Percentiles rank a stretch among this genome's conserved stretches.
phyloP scores from a whole-genome alignment of 1,140 invertebrate species.

The Temnothorax nylanderi region DNA sequence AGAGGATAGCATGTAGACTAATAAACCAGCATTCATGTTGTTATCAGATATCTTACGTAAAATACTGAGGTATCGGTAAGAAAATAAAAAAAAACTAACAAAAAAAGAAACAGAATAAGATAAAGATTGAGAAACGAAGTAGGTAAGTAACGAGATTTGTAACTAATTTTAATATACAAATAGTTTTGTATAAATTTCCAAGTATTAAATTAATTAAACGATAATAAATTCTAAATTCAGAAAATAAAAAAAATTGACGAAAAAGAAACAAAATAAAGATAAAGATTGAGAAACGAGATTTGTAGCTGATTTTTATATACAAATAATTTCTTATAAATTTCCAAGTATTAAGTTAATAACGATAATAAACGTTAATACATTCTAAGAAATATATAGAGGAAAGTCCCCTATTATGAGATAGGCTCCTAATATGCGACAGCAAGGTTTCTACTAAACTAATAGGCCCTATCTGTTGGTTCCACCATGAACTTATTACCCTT shows the following conservation, averaged over 20 bases:
- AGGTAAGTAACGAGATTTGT: not conserved
- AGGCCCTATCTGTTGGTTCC: too few relatives aligned
- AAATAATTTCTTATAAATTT: not conserved
- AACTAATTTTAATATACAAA: too few relatives aligned
- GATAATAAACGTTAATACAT: not conserved
- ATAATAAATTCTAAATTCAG: too few relatives aligned
- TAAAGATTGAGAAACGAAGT: not conserved
- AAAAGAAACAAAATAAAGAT: too few relatives aligned
- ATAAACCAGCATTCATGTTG: not conserved
- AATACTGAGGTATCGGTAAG: not conserved
- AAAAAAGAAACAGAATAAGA: not conserved
- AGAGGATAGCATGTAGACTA: not conserved
- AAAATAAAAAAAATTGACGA: too few relatives aligned
- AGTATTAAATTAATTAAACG: too few relatives aligned
- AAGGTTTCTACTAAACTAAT: too few relatives aligned
- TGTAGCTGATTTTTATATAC: not conserved
- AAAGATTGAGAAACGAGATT: not conserved
- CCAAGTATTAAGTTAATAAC: not conserved
- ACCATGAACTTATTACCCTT: too few relatives aligned
- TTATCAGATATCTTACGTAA: conserved; percentile 12
- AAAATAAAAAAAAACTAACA: not conserved
- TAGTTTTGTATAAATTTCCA: too few relatives aligned
- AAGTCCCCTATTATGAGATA: too few relatives aligned
- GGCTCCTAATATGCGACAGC: too few relatives aligned
- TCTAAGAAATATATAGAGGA: too few relatives aligned